Conservation (phyloP, 2,797 vertebrate genomes). For the Loris lydekkerianus region DNA sequence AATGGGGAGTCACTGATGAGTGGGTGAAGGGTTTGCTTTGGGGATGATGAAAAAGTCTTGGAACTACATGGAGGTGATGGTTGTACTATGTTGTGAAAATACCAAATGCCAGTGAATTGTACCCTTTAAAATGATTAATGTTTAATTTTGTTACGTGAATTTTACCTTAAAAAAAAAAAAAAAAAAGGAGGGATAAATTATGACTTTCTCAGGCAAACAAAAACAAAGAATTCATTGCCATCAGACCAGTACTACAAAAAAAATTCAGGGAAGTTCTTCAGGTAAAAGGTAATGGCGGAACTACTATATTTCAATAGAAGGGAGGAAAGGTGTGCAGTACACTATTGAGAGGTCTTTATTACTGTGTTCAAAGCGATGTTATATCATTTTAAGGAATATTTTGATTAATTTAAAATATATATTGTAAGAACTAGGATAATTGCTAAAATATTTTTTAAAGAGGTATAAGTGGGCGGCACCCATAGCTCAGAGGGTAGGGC, state of each 20-base stretch:
- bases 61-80: neutral
- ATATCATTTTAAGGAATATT: neutral
- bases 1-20: neutral
- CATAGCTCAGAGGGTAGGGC: no score
- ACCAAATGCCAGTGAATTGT: neutral
- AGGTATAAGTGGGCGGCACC: neutral
- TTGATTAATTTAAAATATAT: neutral
- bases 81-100: neutral
- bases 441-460: neutral
- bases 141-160: neutral
- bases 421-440: neutral
- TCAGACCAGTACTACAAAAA: neutral
- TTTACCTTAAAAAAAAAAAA: neutral
- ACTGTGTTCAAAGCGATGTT: neutral
- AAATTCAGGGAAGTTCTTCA: neutral
- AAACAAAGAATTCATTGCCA: neutral
- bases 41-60: neutral
- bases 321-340: neutral
- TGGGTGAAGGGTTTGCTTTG: neutral
- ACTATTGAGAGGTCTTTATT: neutral
- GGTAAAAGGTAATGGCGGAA: neutral
- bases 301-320: neutral
- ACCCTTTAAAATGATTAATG: neutral
- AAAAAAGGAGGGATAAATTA: neutral
- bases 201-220: neutral